Evolutionary conservation across 1,140 invertebrate species (phyloP), one percentile per base, ranked within the genome.

Genomic region (Pteromalus puparum): DNA sequence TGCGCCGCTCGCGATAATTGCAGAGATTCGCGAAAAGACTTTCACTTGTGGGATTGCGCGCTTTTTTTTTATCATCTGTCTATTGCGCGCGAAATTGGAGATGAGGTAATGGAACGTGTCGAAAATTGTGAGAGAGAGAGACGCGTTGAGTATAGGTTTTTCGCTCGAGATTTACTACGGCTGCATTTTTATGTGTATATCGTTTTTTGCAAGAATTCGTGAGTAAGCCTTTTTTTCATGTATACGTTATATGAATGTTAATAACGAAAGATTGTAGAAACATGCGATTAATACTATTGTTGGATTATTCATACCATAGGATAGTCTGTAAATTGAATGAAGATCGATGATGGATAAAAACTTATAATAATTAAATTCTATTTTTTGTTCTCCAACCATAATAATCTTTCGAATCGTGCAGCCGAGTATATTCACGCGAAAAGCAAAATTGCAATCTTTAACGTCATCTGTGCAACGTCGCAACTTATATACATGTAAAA

Each of bases 1-100:
- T 30, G 72, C 72, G 72, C 70, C 70, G 70, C 1, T n/a, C 70
- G 72, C 30, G 72, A 74, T 74, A 74, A 74, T 74, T 74, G 72
- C 72, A 18, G 34, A 38, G 72, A 30, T 34, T 74, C 72, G 34
- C 72, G 72, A 74, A 74, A 74, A 38, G 30, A 74, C 72, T 74
- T 74, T 74, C 72, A 74, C 72, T 74, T 70, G 38, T 42, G 24
- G 67, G 67, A 30, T 70, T 30, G 67, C 67, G 67, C 67, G 67
- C 6, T 61, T 21, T 61, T 61, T 61, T 53, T 61, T 61, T 21
- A 61, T 61, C 53, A 61, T 61, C 53, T n/a, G 53, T 2, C 53
- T 61, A 61, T 61, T 61, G 53, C 53, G 53, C 53, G 53, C 18
- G 53, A 61, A 61, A 61, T 61, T n/a, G 53, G 53, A 61, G 53